Evolutionary conservation across 2,797 vertebrate genomes (phyloP).

Genomic region (Rhinichthys osculus): DNA sequence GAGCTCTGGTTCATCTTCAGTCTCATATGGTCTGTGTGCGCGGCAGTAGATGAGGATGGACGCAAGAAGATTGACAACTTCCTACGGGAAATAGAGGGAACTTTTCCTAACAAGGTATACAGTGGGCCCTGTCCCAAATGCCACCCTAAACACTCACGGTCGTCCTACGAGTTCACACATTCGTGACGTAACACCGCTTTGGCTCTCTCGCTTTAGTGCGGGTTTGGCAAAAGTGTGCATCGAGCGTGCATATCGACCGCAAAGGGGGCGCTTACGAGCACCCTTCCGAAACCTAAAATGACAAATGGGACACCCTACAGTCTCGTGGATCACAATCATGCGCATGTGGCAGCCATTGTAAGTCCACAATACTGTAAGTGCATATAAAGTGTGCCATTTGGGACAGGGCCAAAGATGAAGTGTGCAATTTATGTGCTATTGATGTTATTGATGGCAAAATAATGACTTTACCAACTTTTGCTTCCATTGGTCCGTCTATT

Average conservation of each 20-base stretch:
- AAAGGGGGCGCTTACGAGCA: background rate
- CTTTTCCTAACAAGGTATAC: slow-evolving; percentile 83
- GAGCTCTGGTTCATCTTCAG: slow-evolving; percentile 83
- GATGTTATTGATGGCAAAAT: background rate
- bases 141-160: background rate
- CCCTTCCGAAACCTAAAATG: background rate
- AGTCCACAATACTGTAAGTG: background rate
- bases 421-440: background rate
- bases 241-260: background rate
- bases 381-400: background rate
- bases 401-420: background rate
- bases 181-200: background rate
- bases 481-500: background rate
- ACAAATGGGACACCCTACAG: background rate
- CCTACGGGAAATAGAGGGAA: slow-evolving; percentile 80
- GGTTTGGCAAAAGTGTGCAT: background rate
- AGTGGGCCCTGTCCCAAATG: background rate
- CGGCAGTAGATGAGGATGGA: slow-evolving; percentile 82
- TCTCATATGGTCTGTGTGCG: slow-evolving; percentile 84
- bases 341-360: background rate
- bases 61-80: slow-evolving; percentile 81
- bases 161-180: background rate
- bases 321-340: background rate
- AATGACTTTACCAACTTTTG: background rate
- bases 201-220: no score